Conservation (phyloP, 1,140 invertebrate species). For the Leptonema lineaticorne region DNA sequence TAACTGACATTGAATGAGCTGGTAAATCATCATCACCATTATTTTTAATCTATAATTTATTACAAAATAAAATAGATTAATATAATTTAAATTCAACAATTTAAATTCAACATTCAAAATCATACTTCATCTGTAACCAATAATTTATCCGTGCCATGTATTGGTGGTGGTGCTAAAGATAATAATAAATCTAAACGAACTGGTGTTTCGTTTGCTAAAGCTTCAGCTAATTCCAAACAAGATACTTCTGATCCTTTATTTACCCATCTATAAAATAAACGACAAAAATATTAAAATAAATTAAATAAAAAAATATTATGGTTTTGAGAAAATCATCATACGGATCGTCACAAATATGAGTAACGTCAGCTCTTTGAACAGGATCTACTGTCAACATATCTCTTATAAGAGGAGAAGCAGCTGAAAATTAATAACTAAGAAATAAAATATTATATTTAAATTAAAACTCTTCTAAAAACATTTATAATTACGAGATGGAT, state of each 20-base stretch:
- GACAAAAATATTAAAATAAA: not conserved
- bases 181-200: constrained; percentile 86
- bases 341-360: constrained; percentile 93
- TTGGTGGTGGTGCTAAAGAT: constrained; percentile 72
- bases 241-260: constrained; percentile 83
- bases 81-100: not conserved
- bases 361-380: constrained; percentile 83
- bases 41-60: constrained; percentile 42
- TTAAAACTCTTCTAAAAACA: constrained; percentile 1
- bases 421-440: constrained; percentile 53
- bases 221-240: constrained; percentile 84
- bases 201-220: constrained; percentile 85
- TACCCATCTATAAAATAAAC: constrained; percentile 64
- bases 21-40: constrained; percentile 46
- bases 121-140: constrained; percentile 61
- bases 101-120: not conserved
- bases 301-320: not conserved
- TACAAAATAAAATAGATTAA: not conserved
- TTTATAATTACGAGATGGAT: constrained; percentile 77
- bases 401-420: constrained; percentile 90
- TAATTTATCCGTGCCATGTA: constrained; percentile 65
- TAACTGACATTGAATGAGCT: constrained; percentile 49
- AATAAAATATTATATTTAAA: constrained; percentile 19
- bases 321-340: constrained; percentile 44
- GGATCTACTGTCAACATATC: constrained; percentile 94